Conservation (phyloP, 2,888 invertebrate genomes). For the Carabus problematicus region DNA sequence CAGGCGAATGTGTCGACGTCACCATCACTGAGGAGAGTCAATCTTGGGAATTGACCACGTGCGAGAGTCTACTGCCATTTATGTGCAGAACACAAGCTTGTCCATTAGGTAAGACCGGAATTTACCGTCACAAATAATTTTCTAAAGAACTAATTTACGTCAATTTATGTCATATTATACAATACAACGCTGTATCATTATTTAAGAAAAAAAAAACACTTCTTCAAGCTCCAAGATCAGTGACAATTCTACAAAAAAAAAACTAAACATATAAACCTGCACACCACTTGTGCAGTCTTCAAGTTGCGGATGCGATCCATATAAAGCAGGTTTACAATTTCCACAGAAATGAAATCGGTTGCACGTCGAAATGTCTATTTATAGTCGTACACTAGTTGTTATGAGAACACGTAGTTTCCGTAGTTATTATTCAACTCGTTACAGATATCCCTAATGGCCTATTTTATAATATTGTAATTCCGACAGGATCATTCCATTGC, state of each 20-base stretch:
- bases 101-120: conserved; percentile 70
- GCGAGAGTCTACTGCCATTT: conserved; percentile 92
- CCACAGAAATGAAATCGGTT: conserved; percentile 38
- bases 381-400: not conserved
- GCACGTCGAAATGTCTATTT: conserved; percentile 9
- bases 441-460: too few species aligned
- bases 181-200: too few species aligned
- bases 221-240: not conserved
- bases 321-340: conserved; percentile 28
- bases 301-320: not conserved
- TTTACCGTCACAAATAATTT: too few species aligned
- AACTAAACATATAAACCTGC: not conserved
- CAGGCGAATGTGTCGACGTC: conserved; percentile 92
- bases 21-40: conserved; percentile 74
- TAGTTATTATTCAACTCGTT: too few species aligned
- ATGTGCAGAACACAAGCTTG: conserved; percentile 92
- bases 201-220: not conserved
- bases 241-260: not conserved
- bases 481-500: conserved; percentile 85
- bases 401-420: not conserved
- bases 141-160: too few species aligned
- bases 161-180: not conserved
- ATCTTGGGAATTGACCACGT: conserved; percentile 94
- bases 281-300: too few species aligned
- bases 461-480: not conserved